Evolutionary conservation across 2,888 invertebrate species (phyloP).

Genomic region (Watsonalla binaria): DNA sequence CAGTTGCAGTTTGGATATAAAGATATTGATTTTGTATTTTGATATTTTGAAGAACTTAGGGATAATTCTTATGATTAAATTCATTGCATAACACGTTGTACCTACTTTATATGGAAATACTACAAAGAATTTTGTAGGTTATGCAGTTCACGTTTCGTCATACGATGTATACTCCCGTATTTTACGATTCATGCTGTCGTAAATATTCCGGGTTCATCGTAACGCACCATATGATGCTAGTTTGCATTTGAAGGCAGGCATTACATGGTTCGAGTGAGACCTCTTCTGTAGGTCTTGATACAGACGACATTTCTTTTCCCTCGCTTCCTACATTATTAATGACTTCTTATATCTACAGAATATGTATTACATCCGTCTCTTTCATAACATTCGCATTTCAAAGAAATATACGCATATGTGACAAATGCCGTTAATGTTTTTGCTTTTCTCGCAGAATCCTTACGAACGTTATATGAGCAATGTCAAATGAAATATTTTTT

Average conservation of each 20-base stretch:
- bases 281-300: neutral
- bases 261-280: neutral
- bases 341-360: neutral
- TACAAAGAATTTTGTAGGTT: neutral
- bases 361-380: neutral
- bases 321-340: neutral
- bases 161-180: slow-evolving; percentile 21
- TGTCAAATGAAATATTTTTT: neutral
- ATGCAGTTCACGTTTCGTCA: slow-evolving; percentile 17
- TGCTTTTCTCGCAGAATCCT: neutral
- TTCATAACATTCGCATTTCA: neutral
- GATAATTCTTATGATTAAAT: too few species aligned
- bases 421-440: neutral
- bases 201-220: slow-evolving; percentile 25
- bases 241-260: neutral
- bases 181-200: slow-evolving; percentile 36
- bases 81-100: neutral
- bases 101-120: neutral
- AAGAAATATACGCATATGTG: neutral
- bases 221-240: slow-evolving; percentile 8
- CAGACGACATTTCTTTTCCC: neutral
- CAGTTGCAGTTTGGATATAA: too few species aligned
- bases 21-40: too few species aligned
- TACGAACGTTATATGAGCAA: neutral
- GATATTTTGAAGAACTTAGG: too few species aligned